Conservation (phyloP, 2,113 vertebrate species). For the Pseudorasbora parva region DNA sequence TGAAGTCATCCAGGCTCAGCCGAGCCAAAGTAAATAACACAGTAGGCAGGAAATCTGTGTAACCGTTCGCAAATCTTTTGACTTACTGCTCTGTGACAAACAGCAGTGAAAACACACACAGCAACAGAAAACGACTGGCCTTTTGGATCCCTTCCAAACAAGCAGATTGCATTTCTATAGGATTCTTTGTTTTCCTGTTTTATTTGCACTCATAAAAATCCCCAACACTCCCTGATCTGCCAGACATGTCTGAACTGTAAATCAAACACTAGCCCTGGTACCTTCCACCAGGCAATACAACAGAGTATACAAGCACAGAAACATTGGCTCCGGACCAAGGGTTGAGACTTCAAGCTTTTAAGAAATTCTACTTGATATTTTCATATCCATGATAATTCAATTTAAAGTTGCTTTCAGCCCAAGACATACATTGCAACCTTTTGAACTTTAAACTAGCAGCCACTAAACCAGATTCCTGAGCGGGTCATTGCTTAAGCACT, state of each 20-base stretch:
- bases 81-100: slow-evolving; percentile 44
- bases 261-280: slow-evolving; percentile 18
- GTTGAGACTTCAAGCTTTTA: slow-evolving; percentile 7
- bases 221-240: slow-evolving; percentile 30
- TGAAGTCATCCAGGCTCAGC: slow-evolving; percentile 44
- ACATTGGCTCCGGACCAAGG: slow-evolving; percentile 14
- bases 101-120: slow-evolving; percentile 13
- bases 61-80: slow-evolving; percentile 40
- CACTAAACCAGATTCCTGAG: no score
- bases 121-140: slow-evolving; percentile 21
- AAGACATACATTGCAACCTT: no score
- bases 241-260: slow-evolving; percentile 44
- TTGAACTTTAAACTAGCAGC: no score
- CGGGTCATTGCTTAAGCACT: no score
- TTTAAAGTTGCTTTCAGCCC: background rate
- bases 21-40: slow-evolving; percentile 50
- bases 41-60: slow-evolving; percentile 31
- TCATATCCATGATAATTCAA: background rate
- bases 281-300: slow-evolving; percentile 29
- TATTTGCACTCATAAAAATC: slow-evolving; percentile 50
- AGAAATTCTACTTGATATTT: background rate
- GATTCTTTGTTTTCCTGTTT: slow-evolving; percentile 37
- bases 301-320: slow-evolving; percentile 16
- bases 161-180: slow-evolving; percentile 34
- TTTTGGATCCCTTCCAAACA: slow-evolving; percentile 9